These are phyloP conservation scores for Herminia tarsipennalis DNA, from an alignment of 2,888 invertebrate genomes.

Conservation along the genomic window DNA sequence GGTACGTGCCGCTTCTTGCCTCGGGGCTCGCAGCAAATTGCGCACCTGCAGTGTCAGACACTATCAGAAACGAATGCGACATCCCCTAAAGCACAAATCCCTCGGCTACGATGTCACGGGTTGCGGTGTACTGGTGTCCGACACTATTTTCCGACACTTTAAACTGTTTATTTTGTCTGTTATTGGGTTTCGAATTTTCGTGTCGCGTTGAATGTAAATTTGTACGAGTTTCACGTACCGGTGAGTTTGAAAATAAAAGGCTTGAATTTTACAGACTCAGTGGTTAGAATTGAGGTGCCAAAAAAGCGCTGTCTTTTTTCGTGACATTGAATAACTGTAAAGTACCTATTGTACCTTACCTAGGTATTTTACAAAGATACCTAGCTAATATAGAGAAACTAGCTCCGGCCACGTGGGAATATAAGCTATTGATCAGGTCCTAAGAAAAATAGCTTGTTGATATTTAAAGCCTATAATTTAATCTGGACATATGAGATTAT, in stretches of 20 bases:
- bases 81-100: constrained; percentile 23
- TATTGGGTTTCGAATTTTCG: constrained; percentile 54
- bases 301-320: neutral
- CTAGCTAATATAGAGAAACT: too few species aligned
- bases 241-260: constrained; percentile 36
- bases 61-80: constrained; percentile 43
- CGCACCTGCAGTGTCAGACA: constrained; percentile 50
- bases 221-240: constrained; percentile 38
- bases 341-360: too few species aligned
- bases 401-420: too few species aligned
- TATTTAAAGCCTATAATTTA: too few species aligned
- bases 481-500: too few species aligned
- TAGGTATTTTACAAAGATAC: too few species aligned
- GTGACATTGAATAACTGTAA: neutral
- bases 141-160: constrained; percentile 50
- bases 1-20: constrained; percentile 29
- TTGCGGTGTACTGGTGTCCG: constrained; percentile 31
- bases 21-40: constrained; percentile 48
- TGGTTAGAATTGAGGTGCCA: constrained; percentile 4
- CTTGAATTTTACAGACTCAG: constrained; percentile 20
- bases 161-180: constrained; percentile 54
- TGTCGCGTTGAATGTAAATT: constrained; percentile 53
- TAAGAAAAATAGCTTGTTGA: too few species aligned
- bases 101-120: constrained; percentile 49
- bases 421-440: too few species aligned